Percentiles rank a stretch among this genome's conserved stretches.
phyloP scores from a whole-genome alignment of 2,888 invertebrate species.

The Caenorhabditis auriculariae region DNA sequence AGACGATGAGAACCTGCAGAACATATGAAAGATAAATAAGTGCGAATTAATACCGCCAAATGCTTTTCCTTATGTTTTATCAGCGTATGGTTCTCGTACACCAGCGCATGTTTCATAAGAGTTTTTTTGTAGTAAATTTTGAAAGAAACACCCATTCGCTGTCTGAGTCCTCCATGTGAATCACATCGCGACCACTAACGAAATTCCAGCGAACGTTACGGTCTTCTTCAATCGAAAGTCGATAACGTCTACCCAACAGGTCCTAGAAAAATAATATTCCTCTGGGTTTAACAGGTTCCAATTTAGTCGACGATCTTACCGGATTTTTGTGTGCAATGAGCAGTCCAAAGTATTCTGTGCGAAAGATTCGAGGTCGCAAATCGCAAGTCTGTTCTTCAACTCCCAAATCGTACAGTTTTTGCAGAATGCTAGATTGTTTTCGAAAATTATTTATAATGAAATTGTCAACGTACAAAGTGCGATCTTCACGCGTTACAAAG shows the following conservation, averaged over 20 bases:
- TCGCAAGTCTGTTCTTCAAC: constrained; percentile 7
- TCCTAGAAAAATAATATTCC: no score
- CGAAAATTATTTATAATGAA: background rate
- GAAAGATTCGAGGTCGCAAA: constrained; percentile 11
- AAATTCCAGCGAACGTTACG: constrained; percentile 8
- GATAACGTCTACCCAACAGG: background rate
- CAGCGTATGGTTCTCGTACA: no score
- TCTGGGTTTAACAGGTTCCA: no score
- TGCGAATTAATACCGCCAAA: no score
- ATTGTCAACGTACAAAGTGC: constrained; percentile 14
- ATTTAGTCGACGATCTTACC: no score
- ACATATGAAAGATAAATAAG: no score
- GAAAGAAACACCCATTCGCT: constrained; percentile 16
- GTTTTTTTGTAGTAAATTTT: background rate
- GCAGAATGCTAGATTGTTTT: constrained; percentile 15
- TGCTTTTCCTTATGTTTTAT: no score
- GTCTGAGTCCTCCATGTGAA: constrained; percentile 17
- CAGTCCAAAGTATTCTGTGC: constrained; percentile 25
- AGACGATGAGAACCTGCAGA: constrained; percentile 13
- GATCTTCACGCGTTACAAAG: constrained; percentile 7
- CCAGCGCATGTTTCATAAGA: background rate
- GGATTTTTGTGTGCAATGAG: constrained; percentile 17
- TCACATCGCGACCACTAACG: constrained; percentile 10
- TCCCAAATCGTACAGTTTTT: constrained; percentile 16
- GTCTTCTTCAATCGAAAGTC: constrained; percentile 1